phyloP scores from a whole-genome alignment of 2,113 vertebrate genomes.

The Hippocampus mohnikei region DNA sequence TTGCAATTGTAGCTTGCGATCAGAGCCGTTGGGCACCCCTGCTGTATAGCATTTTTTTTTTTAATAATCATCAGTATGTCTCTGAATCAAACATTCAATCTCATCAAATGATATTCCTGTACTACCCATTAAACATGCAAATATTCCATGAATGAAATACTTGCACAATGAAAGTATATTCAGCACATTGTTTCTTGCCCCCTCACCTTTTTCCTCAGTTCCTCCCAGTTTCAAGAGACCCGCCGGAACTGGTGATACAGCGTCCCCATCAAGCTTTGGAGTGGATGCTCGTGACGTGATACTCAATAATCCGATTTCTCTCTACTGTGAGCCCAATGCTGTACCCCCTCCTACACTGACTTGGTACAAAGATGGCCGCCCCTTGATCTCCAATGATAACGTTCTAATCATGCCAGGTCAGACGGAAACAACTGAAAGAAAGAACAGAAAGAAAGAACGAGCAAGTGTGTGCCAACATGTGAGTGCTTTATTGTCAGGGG shows the following conservation, averaged over 20 bases:
- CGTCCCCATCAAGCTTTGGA: slow-evolving; percentile 56
- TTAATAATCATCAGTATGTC: neutral
- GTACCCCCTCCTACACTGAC: slow-evolving; percentile 89
- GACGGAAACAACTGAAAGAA: neutral
- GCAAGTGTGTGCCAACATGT: neutral
- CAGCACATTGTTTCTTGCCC: neutral
- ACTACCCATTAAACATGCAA: neutral
- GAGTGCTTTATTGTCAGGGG: slow-evolving; percentile 71
- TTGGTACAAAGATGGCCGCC: slow-evolving; percentile 87
- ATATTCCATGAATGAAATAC: slow-evolving; percentile 3
- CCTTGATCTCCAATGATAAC: slow-evolving; percentile 81
- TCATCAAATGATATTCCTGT: neutral
- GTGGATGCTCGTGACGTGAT: slow-evolving; percentile 82
- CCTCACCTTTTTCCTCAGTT: slow-evolving; percentile 67
- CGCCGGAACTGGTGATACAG: slow-evolving; percentile 66
- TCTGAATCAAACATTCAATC: neutral
- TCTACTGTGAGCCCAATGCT: slow-evolving; percentile 91
- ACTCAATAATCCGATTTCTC: slow-evolving; percentile 85
- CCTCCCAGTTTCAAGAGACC: slow-evolving; percentile 86
- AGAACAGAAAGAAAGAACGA: neutral
- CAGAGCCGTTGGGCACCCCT: no score
- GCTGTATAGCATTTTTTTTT: neutral
- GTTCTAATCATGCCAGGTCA: slow-evolving; percentile 88
- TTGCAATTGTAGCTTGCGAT: no score
- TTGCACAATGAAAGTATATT: neutral